Conservation (phyloP, 2,797 vertebrate genomes). For the Triplophysa yarkandensis region DNA sequence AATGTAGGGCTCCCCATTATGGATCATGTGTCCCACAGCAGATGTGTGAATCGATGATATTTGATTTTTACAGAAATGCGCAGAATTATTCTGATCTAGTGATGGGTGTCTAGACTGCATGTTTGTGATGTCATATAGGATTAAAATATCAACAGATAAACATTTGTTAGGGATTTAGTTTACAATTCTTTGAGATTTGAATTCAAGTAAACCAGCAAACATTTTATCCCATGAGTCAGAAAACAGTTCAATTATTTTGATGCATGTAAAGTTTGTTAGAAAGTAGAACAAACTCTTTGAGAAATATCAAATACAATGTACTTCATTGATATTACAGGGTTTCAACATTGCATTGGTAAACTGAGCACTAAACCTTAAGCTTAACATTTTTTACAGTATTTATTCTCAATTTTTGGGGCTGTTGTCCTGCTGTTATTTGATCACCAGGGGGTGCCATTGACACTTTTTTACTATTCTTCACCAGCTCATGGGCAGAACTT, state of each 20-base stretch:
- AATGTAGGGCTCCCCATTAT: conserved; percentile 83
- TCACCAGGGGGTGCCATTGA: conserved; percentile 36
- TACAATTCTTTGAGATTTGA: not conserved
- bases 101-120: not conserved
- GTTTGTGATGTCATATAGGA: not conserved
- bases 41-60: conserved; percentile 84
- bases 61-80: conserved; percentile 1
- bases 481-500: not conserved
- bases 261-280: not conserved
- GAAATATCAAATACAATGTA: not conserved
- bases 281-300: not conserved
- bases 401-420: not conserved
- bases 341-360: too few species aligned
- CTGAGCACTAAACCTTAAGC: too few species aligned
- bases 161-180: not conserved
- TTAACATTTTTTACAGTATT: not conserved
- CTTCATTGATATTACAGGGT: too few species aligned
- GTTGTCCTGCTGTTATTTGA: not conserved
- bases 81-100: not conserved
- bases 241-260: not conserved
- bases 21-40: conserved; percentile 85
- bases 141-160: not conserved
- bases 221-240: not conserved
- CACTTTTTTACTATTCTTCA: not conserved
- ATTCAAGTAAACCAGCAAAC: not conserved